Percentiles rank a stretch among this genome's conserved stretches.
Conservation (phyloP, 2,888 invertebrate species). For the Papilio demoleus region DNA sequence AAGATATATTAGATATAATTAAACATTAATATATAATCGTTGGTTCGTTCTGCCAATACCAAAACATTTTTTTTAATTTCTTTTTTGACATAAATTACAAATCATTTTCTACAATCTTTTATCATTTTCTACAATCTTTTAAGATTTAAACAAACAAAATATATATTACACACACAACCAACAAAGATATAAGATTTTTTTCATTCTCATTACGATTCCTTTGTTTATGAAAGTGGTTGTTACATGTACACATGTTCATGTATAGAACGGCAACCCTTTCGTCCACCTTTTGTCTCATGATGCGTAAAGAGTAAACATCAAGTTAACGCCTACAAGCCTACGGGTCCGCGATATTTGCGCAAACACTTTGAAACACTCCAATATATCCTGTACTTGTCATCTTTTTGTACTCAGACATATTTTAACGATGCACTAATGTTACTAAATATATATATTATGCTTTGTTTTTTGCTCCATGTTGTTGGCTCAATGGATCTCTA, state of each 20-base stretch:
- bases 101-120: too few species aligned
- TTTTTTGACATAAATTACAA: too few species aligned
- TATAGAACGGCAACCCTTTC: constrained; percentile 6
- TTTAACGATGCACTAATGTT: not conserved
- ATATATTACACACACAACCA: not conserved
- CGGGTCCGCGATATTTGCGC: not conserved
- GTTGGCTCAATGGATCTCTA: too few species aligned
- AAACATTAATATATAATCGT: too few species aligned
- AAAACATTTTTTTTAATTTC: too few species aligned
- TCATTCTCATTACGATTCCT: not conserved
- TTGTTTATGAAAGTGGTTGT: not conserved
- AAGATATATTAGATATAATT: too few species aligned
- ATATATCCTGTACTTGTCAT: not conserved
- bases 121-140: too few species aligned
- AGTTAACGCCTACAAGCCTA: constrained; percentile 3
- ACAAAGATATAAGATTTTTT: not conserved
- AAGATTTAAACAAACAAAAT: not conserved
- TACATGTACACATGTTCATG: not conserved
- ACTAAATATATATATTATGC: too few species aligned
- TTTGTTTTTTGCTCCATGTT: too few species aligned
- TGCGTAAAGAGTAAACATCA: constrained; percentile 13
- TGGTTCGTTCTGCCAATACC: too few species aligned
- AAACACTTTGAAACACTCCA: constrained; percentile 5
- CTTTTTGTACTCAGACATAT: not conserved
- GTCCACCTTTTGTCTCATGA: constrained; percentile 15